phyloP scores from a whole-genome alignment of 2,113 vertebrate genomes.

The Apus apus region DNA sequence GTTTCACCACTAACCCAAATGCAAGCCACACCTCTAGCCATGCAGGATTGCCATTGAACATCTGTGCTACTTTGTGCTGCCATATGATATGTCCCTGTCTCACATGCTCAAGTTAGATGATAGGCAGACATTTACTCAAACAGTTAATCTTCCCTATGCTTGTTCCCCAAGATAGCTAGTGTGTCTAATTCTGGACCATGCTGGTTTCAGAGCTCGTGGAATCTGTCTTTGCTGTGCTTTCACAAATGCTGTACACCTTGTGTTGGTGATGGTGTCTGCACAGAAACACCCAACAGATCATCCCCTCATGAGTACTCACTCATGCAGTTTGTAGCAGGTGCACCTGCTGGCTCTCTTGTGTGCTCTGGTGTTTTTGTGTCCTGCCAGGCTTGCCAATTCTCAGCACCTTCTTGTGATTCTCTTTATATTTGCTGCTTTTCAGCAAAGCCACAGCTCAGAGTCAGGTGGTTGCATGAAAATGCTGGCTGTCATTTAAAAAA shows the following conservation, averaged over 20 bases:
- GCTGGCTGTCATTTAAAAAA: neutral
- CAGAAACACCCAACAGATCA: neutral
- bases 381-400: neutral
- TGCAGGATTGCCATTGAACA: neutral
- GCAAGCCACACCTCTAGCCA: neutral
- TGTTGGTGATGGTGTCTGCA: neutral
- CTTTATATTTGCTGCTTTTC: neutral
- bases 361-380: neutral
- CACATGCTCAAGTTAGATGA: neutral
- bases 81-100: neutral
- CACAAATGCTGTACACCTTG: neutral
- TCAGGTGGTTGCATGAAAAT: neutral
- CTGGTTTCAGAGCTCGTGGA: neutral
- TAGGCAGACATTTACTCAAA: neutral
- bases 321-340: neutral
- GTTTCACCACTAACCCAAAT: neutral
- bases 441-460: neutral
- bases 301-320: neutral
- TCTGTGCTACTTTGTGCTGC: neutral
- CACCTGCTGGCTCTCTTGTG: neutral
- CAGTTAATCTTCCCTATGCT: neutral
- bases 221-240: neutral
- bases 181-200: rapidly evolving
- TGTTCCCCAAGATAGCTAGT: neutral
- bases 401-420: neutral